These are phyloP conservation scores for Odontocolon sp. DNA, from an alignment of 2,888 invertebrate species.

Conservation along the genomic window DNA sequence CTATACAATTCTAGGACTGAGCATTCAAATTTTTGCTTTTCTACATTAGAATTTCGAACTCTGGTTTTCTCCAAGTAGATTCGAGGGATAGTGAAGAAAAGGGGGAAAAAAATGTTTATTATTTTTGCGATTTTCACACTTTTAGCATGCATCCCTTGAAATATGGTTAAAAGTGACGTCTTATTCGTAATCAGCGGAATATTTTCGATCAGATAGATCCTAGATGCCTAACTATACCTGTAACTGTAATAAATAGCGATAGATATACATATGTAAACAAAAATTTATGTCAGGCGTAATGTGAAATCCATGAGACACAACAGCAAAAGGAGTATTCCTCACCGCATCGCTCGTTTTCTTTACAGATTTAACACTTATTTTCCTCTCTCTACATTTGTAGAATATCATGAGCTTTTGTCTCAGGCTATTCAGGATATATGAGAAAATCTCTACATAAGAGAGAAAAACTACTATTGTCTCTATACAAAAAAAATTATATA, in stretches of 20 bases:
- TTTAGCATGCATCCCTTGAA: too few species aligned
- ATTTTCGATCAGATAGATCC: too few species aligned
- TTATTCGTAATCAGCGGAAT: too few species aligned
- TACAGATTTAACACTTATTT: slow-evolving; percentile 25
- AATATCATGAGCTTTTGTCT: slow-evolving; percentile 29
- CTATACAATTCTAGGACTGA: too few species aligned
- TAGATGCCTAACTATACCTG: too few species aligned
- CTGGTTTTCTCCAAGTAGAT: too few species aligned
- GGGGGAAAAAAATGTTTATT: too few species aligned
- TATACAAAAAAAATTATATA: background rate
- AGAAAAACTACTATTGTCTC: background rate
- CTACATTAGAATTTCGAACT: too few species aligned
- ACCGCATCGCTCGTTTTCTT: slow-evolving; percentile 33
- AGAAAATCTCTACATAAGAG: slow-evolving; percentile 43
- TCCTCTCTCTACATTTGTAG: slow-evolving; percentile 7
- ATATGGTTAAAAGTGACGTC: too few species aligned
- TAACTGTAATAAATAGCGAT: slow-evolving; percentile 15
- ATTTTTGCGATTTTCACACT: too few species aligned
- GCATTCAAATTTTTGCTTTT: too few species aligned
- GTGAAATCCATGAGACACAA: slow-evolving; percentile 51
- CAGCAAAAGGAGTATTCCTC: slow-evolving; percentile 6
- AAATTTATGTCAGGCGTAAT: slow-evolving; percentile 23
- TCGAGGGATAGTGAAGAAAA: too few species aligned
- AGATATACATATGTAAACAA: slow-evolving; percentile 26
- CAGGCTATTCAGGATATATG: slow-evolving; percentile 46